Evolutionary conservation across 64 coral and sea anemone genomes (phyloP).

Genomic region (Pocillopora damicornis): DNA sequence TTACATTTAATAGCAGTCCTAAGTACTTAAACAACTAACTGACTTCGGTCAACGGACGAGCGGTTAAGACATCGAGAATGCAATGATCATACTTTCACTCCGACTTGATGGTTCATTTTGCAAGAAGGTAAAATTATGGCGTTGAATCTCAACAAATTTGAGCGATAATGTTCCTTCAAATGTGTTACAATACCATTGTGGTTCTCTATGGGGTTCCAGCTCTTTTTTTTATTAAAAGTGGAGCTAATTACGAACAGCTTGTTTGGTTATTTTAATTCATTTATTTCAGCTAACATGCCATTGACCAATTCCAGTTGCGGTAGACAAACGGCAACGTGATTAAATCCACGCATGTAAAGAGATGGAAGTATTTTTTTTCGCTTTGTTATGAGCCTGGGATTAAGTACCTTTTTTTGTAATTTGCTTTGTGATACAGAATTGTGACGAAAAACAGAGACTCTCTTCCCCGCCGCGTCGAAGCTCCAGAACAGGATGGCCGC

Average conservation of each 20-base stretch:
- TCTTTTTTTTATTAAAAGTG: slow-evolving; percentile 15
- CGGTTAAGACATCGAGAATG: background rate
- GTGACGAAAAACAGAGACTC: slow-evolving; percentile 37
- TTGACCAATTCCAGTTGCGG: background rate
- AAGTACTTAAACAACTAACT: slow-evolving; percentile 38
- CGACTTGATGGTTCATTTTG: background rate
- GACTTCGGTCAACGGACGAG: background rate
- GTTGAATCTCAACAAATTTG: background rate
- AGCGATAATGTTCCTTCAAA: background rate
- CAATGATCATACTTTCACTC: background rate
- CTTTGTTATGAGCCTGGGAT: background rate
- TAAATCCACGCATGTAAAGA: background rate
- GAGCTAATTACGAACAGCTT: slow-evolving; percentile 45
- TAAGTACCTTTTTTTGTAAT: background rate
- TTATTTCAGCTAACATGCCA: background rate
- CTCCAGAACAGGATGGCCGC: slow-evolving; percentile 65
- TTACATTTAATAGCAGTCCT: slow-evolving; percentile 13
- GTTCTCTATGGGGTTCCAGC: slow-evolving; percentile 25
- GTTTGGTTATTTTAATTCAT: slow-evolving; percentile 5
- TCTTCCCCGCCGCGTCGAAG: slow-evolving; percentile 39
- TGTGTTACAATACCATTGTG: background rate
- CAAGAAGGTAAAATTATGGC: background rate
- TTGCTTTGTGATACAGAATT: slow-evolving; percentile 24
- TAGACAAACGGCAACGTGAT: background rate
- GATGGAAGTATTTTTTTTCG: background rate